Evolutionary conservation across 1,140 invertebrate species (phyloP).

Genomic region (Antheraea pernyi): DNA sequence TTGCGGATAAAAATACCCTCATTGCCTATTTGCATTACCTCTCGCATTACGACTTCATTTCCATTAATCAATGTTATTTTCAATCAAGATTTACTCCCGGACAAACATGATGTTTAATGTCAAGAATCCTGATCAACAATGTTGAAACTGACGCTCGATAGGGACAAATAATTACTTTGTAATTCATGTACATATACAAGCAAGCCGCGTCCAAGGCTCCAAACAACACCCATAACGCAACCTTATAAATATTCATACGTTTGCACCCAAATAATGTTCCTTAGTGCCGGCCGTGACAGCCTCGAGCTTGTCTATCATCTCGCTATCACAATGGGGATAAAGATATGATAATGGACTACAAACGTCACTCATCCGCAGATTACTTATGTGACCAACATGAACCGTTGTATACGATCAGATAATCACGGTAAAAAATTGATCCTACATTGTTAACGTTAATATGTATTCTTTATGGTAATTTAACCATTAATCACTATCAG

Average conservation of each 20-base stretch:
- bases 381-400: neutral
- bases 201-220: neutral
- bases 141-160: neutral
- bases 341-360: neutral
- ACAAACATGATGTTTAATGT: neutral
- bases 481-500: too few species aligned
- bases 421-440: too few species aligned
- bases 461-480: too few species aligned
- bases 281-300: slow-evolving; percentile 17
- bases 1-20: too few species aligned
- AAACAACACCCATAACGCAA: slow-evolving; percentile 11
- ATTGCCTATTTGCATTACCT: too few species aligned
- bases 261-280: slow-evolving; percentile 16
- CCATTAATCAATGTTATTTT: neutral
- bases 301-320: slow-evolving; percentile 18
- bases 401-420: too few species aligned
- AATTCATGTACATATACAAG: neutral
- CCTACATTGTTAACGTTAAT: too few species aligned
- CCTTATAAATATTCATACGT: slow-evolving; percentile 22
- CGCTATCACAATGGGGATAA: slow-evolving; percentile 18
- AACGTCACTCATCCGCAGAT: neutral
- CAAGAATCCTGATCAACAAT: slow-evolving; percentile 8
- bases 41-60: too few species aligned
- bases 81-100: neutral
- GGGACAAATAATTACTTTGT: slow-evolving; percentile 4